These are phyloP conservation scores for Carcina quercana DNA, from an alignment of 2,888 invertebrate species.

Conservation along the genomic window DNA sequence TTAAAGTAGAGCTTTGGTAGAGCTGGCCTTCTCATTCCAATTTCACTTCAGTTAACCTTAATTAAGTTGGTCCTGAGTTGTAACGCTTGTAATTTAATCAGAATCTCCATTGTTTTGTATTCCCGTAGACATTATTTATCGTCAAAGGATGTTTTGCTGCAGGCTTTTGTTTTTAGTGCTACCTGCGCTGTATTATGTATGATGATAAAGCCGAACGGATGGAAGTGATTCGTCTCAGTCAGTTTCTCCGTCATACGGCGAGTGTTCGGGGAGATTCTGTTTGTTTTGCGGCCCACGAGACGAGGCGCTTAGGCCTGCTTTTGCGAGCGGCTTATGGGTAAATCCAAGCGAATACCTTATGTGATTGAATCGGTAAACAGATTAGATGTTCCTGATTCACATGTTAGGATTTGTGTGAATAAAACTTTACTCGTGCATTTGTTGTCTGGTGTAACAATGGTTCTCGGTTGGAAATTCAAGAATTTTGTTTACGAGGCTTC, in stretches of 20 bases:
- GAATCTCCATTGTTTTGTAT: too few relatives aligned
- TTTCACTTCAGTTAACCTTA: too few relatives aligned
- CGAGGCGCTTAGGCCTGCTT: conserved; percentile 7
- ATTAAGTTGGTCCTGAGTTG: too few relatives aligned
- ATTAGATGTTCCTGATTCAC: too few relatives aligned
- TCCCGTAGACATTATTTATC: background rate
- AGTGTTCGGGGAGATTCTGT: conserved; percentile 5
- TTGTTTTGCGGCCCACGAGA: conserved; percentile 10
- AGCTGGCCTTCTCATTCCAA: too few relatives aligned
- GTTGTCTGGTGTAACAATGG: too few relatives aligned
- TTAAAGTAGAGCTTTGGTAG: too few relatives aligned
- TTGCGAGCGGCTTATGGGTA: conserved; percentile 15
- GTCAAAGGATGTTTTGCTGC: conserved; percentile 1
- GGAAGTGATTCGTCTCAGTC: conserved; percentile 46
- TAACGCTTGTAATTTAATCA: too few relatives aligned
- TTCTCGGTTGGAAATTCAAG: too few relatives aligned
- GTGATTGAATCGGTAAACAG: conserved; percentile 11
- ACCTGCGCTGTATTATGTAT: conserved; percentile 25
- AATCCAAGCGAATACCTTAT: conserved; percentile 17
- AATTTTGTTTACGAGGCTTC: too few relatives aligned
- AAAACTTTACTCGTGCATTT: too few relatives aligned
- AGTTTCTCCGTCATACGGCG: conserved; percentile 27
- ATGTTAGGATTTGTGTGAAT: too few relatives aligned
- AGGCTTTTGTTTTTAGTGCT: conserved; percentile 23
- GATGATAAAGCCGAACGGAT: conserved; percentile 17